Evolutionary conservation across 2,888 invertebrate species (phyloP).

Genomic region (Tuta absoluta): DNA sequence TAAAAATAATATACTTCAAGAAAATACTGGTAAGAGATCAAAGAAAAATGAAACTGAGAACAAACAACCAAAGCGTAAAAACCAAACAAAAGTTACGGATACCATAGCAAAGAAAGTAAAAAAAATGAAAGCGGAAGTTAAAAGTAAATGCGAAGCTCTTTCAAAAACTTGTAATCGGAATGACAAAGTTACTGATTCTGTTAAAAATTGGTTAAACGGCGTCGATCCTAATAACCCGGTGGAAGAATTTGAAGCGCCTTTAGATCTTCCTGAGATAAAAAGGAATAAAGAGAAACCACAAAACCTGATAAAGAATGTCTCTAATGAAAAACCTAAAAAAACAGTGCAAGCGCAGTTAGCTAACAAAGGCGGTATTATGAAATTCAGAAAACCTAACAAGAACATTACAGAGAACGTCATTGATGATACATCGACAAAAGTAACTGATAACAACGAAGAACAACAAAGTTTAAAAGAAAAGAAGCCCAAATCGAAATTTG

Average conservation of each 20-base stretch:
- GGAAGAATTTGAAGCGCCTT: slow-evolving; percentile 25
- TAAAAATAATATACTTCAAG: not conserved
- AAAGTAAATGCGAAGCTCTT: slow-evolving; percentile 27
- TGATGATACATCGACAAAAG: not conserved
- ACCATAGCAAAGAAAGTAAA: slow-evolving; percentile 43
- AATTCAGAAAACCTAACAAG: slow-evolving; percentile 55
- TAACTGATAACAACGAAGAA: slow-evolving; percentile 19
- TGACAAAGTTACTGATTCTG: slow-evolving; percentile 56
- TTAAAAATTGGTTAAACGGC: slow-evolving; percentile 63
- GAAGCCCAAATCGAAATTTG: slow-evolving; percentile 54
- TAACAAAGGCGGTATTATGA: slow-evolving; percentile 69
- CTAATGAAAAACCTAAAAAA: slow-evolving; percentile 42
- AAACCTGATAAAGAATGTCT: slow-evolving; percentile 27
- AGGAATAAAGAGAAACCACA: slow-evolving; percentile 27
- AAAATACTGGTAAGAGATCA: not conserved
- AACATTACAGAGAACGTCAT: slow-evolving; percentile 11
- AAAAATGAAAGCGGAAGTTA: slow-evolving; percentile 33
- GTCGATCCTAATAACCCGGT: slow-evolving; percentile 41
- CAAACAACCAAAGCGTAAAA: slow-evolving; percentile 37
- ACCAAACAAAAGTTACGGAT: slow-evolving; percentile 36
- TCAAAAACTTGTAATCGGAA: slow-evolving; percentile 46
- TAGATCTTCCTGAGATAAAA: not conserved
- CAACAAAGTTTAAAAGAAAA: slow-evolving; percentile 41
- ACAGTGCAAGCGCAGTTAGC: slow-evolving; percentile 60
- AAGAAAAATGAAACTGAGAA: slow-evolving; percentile 11